Evolutionary conservation across 2,888 invertebrate species (phyloP), one percentile per base, ranked within the genome.

Genomic region (Phortica okadai): DNA sequence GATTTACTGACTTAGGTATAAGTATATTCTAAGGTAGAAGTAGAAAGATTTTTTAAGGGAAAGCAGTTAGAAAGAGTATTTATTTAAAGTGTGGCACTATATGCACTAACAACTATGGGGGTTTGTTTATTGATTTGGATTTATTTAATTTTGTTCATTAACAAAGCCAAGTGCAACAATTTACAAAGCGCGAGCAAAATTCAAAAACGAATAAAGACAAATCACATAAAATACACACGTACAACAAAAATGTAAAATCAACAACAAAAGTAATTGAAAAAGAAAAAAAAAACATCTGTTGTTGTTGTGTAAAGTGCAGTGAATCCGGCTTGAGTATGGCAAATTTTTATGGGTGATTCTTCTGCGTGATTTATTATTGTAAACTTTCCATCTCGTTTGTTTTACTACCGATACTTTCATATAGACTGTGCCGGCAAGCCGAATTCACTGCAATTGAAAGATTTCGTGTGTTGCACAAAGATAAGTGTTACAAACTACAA

Each of bases 1-100:
- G 83, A 82, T 82, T 82, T 80, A 81, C 81, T 82, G 82, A 80
- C 77, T 33, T 54, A 69, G 70, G 73, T 56, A 62, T 64, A 76
- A 77, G 0, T 21, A 42, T 70, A 74, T 45, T 54, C 45, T 72
- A 33, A 62, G 50, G 59, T 58, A 73, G 54, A 58, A 50, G 25
- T 21, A 56, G 58, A 41, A 66, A 50, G 73, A n/a, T 56, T 45
- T 50, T 2, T 10, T 58, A 33, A 73, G n/a, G 11, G 62, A 62
- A 62, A 62, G 62, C 25, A 62, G 21, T 25, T 56, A 56, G 56
- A 62, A 62, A 62, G n/a, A 62, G 21, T 62, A 62, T 7, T 25
- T 16, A 59, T 59, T 59, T n/a, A 59, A 16, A 54, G 2, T 14
- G 10, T 2, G 54, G n/a, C n/a, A 54, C 11, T 54, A 33, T 33